A percentile compares a stretch with the other conserved stretches of the same genome.
These are phyloP conservation scores for Sebastes oblongus DNA, from an alignment of 2,797 vertebrate species.

Conservation along the genomic window DNA sequence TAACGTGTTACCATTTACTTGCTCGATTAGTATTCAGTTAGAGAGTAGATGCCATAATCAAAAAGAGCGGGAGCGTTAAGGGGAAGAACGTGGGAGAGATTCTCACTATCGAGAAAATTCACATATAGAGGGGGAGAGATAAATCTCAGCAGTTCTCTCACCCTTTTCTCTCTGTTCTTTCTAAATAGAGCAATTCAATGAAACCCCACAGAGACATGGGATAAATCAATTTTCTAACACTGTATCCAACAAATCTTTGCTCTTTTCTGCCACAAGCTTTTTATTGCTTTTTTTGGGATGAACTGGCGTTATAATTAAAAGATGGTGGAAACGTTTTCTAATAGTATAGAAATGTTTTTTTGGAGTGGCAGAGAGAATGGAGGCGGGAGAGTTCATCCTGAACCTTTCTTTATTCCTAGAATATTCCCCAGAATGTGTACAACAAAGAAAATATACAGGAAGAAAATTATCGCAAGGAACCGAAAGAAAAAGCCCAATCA, in stretches of 20 bases:
- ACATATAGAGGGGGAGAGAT: conserved; percentile 9
- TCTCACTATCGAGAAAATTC: conserved; percentile 30
- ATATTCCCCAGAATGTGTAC: conserved; percentile 11
- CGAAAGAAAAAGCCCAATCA: conserved; percentile 40
- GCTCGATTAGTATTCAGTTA: conserved; percentile 73
- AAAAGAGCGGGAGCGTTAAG: conserved; percentile 31
- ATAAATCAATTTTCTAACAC: conserved; percentile 60
- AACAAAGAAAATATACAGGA: conserved; percentile 36
- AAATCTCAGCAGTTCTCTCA: conserved; percentile 33
- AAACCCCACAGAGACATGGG: conserved; percentile 55
- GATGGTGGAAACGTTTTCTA: conserved; percentile 12
- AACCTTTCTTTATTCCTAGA: conserved; percentile 16
- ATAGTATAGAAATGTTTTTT: conserved; percentile 6
- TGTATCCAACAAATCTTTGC: conserved; percentile 38
- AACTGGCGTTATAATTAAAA: conserved; percentile 46
- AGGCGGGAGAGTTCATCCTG: conserved; percentile 3
- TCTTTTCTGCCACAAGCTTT: conserved; percentile 39
- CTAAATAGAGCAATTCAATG: conserved; percentile 62
- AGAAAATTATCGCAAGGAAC: conserved; percentile 29
- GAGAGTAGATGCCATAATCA: conserved; percentile 54
- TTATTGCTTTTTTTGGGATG: conserved; percentile 36
- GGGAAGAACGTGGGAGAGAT: conserved; percentile 9
- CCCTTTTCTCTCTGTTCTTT: conserved; percentile 32
- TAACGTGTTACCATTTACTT: conserved; percentile 75
- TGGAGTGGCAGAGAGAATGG: neutral